Evolutionary conservation across 2,888 invertebrate genomes (phyloP).

Genomic region (Eupithecia inturbata): DNA sequence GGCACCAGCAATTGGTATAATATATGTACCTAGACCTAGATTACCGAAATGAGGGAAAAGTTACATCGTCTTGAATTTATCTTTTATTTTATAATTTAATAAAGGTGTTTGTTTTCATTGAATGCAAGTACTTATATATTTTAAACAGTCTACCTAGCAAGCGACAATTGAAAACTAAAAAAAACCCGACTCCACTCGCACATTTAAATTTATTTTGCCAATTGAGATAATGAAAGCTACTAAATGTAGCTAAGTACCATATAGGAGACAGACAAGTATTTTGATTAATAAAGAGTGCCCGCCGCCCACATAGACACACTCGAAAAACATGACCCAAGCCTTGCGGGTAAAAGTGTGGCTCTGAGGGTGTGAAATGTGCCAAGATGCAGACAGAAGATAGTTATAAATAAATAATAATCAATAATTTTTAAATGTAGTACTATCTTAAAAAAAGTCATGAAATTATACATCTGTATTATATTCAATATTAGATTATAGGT

Average conservation of each 20-base stretch:
- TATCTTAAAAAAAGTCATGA: no score
- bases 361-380: not conserved
- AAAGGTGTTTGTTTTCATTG: not conserved
- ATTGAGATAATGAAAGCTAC: not conserved
- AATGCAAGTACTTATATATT: not conserved
- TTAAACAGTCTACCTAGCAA: not conserved
- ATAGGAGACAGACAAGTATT: not conserved
- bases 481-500: not conserved
- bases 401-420: not conserved
- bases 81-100: not conserved
- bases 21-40: slow-evolving; percentile 10
- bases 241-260: not conserved
- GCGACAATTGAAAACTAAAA: no score
- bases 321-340: not conserved
- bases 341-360: not conserved
- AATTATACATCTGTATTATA: not conserved
- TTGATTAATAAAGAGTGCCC: not conserved
- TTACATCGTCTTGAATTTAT: not conserved
- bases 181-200: no score
- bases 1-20: not conserved
- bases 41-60: not conserved
- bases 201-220: not conserved
- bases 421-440: not conserved
- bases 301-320: not conserved
- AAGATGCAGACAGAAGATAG: not conserved